Evolutionary conservation across 2,888 invertebrate genomes (phyloP), one percentile per base, ranked within the genome.

Genomic region (Mesorhabditis belari): DNA sequence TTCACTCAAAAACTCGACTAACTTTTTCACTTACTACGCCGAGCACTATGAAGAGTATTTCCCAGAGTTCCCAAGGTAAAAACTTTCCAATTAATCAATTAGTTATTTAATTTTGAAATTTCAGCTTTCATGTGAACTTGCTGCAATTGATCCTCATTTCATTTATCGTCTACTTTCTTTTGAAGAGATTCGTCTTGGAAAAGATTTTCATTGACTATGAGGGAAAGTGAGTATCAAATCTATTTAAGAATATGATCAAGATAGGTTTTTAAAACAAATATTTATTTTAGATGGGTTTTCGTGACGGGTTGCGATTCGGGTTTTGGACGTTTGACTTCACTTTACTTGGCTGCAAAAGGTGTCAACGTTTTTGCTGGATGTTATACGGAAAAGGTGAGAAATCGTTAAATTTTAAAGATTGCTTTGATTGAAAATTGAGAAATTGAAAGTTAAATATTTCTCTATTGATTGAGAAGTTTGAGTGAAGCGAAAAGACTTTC

Each of bases 281-380:
- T n/a, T 17, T 35, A 35, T 35, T 35, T 35, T 5, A 63, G 63
- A 57, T 70, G 64, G 58, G 69, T 71, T 28, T 58, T 73, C 28
- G 62, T 73, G 58, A 68, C 71, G 24, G 73, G 73, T 21, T 73
- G 73, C 29, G 73, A 73, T 52, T 65, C 64, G 25, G 77, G 77
- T 17, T 83, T 84, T 69, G 83, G 78, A 24, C 64, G 79, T 50
- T 68, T 69, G 49, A 65, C 82, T 27, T 81, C 81, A 4, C 60
- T 73, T 19, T 64, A 68, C 9, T 67, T 82, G 29, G 73, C 80
- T 49, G 62, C 89, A 79, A 85, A 90, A 80, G 89, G 88, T 0
- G 85, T 89, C 69, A 86, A 87, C 4, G 91, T 92, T 1, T 83
- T 92, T 27, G 91, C 91, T 19, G 88, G 89, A 50, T 88, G 89